phyloP scores from a whole-genome alignment of 2,113 vertebrate species.

The Vireo altiloquus region DNA sequence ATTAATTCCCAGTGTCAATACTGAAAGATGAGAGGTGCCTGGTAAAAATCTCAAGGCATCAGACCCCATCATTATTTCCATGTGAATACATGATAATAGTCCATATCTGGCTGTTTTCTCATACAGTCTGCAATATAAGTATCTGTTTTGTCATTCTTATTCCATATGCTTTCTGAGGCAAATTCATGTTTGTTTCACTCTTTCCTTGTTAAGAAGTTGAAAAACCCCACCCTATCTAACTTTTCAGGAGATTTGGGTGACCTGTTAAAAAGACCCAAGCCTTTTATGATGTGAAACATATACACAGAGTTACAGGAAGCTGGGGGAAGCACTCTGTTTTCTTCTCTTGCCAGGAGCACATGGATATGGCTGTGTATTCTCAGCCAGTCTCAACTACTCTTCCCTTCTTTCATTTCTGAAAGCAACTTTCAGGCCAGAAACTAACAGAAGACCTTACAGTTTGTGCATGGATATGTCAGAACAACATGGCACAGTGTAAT shows the following conservation, averaged over 20 bases:
- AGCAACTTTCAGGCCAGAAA: background rate
- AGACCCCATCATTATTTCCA: background rate
- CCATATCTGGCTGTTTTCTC: background rate
- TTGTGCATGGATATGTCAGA: background rate
- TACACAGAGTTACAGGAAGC: background rate
- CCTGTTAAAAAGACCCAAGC: background rate
- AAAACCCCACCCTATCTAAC: fast-evolving
- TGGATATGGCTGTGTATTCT: background rate
- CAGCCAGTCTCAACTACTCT: background rate
- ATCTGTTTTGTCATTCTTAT: background rate
- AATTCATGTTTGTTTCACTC: background rate
- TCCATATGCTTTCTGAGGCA: background rate
- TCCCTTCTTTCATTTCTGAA: background rate
- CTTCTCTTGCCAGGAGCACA: background rate
- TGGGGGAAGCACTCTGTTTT: background rate
- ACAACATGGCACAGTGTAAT: background rate
- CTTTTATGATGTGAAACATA: background rate
- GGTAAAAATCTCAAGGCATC: background rate
- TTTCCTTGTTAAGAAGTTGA: background rate
- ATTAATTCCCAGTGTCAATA: background rate
- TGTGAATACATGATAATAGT: background rate
- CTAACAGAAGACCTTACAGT: background rate
- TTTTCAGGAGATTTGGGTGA: background rate
- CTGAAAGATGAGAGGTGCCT: background rate
- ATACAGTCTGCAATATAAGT: background rate